These are phyloP conservation scores for Protosalanx chinensis DNA, from an alignment of 2,797 vertebrate species.

Conservation along the genomic window DNA sequence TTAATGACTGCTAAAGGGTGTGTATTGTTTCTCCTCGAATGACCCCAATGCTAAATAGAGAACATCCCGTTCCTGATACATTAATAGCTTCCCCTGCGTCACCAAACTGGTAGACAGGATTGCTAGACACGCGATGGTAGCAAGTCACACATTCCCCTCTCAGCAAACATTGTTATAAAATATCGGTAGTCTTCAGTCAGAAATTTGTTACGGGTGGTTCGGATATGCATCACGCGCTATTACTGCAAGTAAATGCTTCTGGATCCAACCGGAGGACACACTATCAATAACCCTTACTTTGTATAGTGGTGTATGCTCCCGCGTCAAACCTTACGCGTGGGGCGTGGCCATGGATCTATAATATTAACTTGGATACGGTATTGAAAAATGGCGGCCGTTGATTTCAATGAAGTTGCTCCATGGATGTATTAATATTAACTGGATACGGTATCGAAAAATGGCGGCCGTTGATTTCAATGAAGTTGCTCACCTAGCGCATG, in stretches of 20 bases:
- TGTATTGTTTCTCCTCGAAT: constrained; percentile 69
- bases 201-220: constrained; percentile 16
- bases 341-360: no score
- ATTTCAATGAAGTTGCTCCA: no score
- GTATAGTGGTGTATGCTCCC: no score
- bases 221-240: not conserved
- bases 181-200: constrained; percentile 51
- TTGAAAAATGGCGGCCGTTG: no score
- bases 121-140: constrained; percentile 75
- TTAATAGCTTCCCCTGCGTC: constrained; percentile 82
- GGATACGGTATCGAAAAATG: no score
- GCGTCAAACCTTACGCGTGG: no score
- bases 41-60: constrained; percentile 72
- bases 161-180: constrained; percentile 66
- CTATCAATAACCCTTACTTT: no score
- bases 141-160: constrained; percentile 57
- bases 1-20: constrained; percentile 30
- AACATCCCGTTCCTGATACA: constrained; percentile 80
- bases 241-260: not conserved
- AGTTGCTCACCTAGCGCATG: no score
- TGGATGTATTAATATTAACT: no score
- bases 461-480: no score
- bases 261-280: no score
- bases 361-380: no score
- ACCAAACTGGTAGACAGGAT: constrained; percentile 67